These are phyloP conservation scores for Erethizon dorsatum DNA, from an alignment of 2,797 vertebrate genomes.

Conservation along the genomic window DNA sequence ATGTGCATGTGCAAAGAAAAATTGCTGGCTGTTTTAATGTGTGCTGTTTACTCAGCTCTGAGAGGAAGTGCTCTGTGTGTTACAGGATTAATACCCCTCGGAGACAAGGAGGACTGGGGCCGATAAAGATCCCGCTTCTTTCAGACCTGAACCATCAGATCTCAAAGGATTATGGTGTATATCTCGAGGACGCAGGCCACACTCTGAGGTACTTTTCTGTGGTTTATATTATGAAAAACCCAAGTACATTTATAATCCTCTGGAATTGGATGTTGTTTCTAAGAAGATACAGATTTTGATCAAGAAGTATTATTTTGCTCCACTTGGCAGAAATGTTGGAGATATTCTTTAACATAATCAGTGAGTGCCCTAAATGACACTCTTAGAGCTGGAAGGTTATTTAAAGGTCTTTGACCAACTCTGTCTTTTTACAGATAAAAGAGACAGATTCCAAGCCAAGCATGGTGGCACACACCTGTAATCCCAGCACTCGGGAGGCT, in stretches of 20 bases:
- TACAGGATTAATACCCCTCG: conserved; percentile 97
- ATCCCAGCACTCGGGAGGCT: not conserved
- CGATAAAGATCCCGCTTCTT: conserved; percentile 97
- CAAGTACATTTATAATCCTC: conserved; percentile 67
- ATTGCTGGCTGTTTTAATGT: conserved; percentile 40
- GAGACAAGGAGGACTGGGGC: conserved; percentile 97
- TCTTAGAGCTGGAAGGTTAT: conserved; percentile 51
- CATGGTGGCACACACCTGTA: not conserved
- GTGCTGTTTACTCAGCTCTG: conserved; percentile 47
- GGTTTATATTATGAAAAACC: conserved; percentile 56
- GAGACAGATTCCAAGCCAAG: not conserved
- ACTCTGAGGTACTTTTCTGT: conserved; percentile 93
- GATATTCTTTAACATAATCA: conserved; percentile 38
- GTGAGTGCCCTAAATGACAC: not conserved
- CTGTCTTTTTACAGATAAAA: conserved; percentile 67
- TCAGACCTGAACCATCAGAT: conserved; percentile 98
- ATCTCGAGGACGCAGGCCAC: conserved; percentile 97
- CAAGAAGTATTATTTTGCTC: conserved; percentile 65
- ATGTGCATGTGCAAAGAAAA: conserved; percentile 15
- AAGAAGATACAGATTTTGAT: conserved; percentile 60
- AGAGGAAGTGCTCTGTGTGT: conserved; percentile 76
- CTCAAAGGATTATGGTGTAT: conserved; percentile 98
- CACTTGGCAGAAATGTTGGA: conserved; percentile 58
- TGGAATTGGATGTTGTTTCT: conserved; percentile 55
- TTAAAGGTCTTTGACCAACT: conserved; percentile 19